phyloP scores from a whole-genome alignment of 2,113 vertebrate genomes.

The Callithrix jacchus region DNA sequence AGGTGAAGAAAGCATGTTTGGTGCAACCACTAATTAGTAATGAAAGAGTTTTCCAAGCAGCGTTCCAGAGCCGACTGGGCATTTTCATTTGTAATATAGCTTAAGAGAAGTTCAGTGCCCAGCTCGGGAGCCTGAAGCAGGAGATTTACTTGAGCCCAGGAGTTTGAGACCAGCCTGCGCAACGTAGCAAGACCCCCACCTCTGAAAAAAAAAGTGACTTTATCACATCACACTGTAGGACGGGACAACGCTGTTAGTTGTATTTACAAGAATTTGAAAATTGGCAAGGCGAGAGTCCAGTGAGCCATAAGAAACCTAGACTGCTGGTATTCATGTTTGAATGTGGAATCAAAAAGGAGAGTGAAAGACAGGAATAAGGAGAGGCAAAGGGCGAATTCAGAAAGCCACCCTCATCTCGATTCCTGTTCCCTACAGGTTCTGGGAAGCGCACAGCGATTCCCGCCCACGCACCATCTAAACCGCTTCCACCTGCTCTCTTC shows the following conservation, averaged over 20 bases:
- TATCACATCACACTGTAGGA: neutral
- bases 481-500: neutral
- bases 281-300: neutral
- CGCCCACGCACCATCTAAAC: neutral
- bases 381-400: too few relatives aligned
- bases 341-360: neutral
- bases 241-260: neutral
- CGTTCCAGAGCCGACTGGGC: neutral
- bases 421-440: neutral
- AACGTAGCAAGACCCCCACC: too few relatives aligned
- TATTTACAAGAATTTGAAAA: neutral
- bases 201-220: neutral
- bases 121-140: too few relatives aligned
- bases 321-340: neutral
- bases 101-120: neutral
- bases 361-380: neutral
- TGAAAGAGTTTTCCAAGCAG: neutral
- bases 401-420: too few relatives aligned
- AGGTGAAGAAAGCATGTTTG: neutral
- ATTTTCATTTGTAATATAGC: neutral
- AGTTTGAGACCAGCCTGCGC: too few relatives aligned
- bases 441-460: neutral
- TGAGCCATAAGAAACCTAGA: neutral
- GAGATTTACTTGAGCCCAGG: too few relatives aligned
- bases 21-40: neutral